phyloP scores from a whole-genome alignment of 2,888 invertebrate species.

The Leptinotarsa rubiginosa region DNA sequence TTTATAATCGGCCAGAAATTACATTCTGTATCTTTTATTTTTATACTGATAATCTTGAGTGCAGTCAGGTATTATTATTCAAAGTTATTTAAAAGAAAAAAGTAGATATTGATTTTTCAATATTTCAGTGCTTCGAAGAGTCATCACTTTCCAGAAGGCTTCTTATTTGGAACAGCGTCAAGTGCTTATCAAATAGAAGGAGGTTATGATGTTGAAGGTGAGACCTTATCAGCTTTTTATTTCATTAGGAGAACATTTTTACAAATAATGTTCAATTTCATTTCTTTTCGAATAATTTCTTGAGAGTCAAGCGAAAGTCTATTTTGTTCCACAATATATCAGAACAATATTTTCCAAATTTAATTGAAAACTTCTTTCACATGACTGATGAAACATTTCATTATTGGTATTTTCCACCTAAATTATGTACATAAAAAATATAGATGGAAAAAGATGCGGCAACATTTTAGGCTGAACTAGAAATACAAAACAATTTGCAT shows the following conservation, averaged over 20 bases:
- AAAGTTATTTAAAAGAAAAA: background rate
- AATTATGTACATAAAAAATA: too few relatives aligned
- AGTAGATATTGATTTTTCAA: background rate
- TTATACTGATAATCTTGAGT: background rate
- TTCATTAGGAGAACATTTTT: constrained; percentile 2
- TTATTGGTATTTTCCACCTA: too few relatives aligned
- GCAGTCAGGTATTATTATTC: background rate
- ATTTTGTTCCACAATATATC: too few relatives aligned
- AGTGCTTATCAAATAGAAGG: constrained; percentile 75
- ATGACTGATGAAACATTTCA: too few relatives aligned
- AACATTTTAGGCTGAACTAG: too few relatives aligned
- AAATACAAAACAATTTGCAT: too few relatives aligned
- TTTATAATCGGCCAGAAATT: background rate
- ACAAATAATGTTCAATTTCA: background rate
- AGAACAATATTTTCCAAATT: too few relatives aligned
- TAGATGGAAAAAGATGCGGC: too few relatives aligned
- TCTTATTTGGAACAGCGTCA: constrained; percentile 73
- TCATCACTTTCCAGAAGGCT: constrained; percentile 69
- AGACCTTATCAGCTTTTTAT: constrained; percentile 15
- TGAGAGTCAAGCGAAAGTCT: background rate
- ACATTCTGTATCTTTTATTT: too few relatives aligned
- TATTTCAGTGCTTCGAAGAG: constrained; percentile 3
- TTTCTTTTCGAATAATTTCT: background rate
- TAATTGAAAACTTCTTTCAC: too few relatives aligned
- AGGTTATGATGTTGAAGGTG: constrained; percentile 68